Percentiles rank a stretch among this genome's conserved stretches.
Evolutionary conservation across 2,797 vertebrate genomes (phyloP).

Genomic region (Acrossocheilus fasciatus): DNA sequence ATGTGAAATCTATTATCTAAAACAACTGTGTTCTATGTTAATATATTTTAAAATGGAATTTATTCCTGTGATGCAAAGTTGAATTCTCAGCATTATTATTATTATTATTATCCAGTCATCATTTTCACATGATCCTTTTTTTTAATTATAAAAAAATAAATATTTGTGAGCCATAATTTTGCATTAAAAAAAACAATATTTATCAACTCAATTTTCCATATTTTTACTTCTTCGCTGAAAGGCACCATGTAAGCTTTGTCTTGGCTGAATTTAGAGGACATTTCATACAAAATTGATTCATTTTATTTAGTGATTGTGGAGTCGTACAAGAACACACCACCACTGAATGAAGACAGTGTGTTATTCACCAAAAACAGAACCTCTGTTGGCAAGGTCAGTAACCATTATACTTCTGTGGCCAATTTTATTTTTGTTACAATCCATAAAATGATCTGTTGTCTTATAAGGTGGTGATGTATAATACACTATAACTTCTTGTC

Average conservation of each 20-base stretch:
- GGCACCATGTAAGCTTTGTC: background rate
- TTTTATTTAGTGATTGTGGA: conserved; percentile 89
- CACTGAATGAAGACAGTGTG: conserved; percentile 91
- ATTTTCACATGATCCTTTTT: background rate
- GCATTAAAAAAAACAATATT: too few species aligned
- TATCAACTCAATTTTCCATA: background rate
- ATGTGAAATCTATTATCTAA: too few species aligned
- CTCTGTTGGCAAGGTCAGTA: conserved; percentile 87
- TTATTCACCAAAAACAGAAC: conserved; percentile 87
- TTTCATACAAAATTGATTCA: background rate
- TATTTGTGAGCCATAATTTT: too few species aligned
- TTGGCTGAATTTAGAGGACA: background rate
- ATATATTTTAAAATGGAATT: too few species aligned
- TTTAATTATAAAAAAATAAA: too few species aligned
- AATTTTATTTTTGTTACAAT: background rate
- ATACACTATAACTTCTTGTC: background rate
- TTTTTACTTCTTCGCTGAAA: background rate
- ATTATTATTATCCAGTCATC: too few species aligned
- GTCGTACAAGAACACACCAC: conserved; percentile 84
- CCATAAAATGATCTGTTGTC: background rate
- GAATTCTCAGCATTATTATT: background rate
- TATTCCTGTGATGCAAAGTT: background rate
- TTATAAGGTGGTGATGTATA: background rate
- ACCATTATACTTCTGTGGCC: background rate
- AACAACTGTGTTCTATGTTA: too few species aligned